Conservation (phyloP, 2,113 vertebrate species). For the Catagonus wagneri region DNA sequence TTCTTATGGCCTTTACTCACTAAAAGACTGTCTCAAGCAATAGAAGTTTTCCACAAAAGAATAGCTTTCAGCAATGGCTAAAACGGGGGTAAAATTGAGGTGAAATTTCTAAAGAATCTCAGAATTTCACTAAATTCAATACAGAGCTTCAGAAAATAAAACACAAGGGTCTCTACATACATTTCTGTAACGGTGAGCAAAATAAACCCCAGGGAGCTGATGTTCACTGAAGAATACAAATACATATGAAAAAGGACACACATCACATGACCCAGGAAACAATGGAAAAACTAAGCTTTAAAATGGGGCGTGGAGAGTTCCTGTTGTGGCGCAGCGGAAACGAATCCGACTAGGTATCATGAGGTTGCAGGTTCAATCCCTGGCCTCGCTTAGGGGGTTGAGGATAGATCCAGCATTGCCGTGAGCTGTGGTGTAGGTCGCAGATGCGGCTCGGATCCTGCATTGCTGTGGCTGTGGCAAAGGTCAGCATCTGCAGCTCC, state of each 20-base stretch:
- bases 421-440: too few species aligned
- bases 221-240: background rate
- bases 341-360: too few species aligned
- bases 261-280: background rate
- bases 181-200: background rate
- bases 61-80: background rate
- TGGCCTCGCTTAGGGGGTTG: too few species aligned
- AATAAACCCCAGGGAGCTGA: background rate
- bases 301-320: background rate
- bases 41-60: background rate
- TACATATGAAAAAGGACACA: background rate
- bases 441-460: too few species aligned
- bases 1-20: background rate
- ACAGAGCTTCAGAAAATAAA: background rate
- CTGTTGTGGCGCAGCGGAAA: too few species aligned
- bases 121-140: background rate
- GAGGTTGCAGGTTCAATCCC: too few species aligned
- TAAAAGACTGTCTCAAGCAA: slow-evolving; percentile 33
- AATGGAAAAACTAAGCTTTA: background rate
- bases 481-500: too few species aligned
- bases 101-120: background rate
- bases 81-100: background rate
- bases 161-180: background rate
- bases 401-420: too few species aligned
- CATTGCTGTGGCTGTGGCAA: too few species aligned